Conservation (phyloP, 1,140 invertebrate genomes). For the Achatina immaculata region DNA sequence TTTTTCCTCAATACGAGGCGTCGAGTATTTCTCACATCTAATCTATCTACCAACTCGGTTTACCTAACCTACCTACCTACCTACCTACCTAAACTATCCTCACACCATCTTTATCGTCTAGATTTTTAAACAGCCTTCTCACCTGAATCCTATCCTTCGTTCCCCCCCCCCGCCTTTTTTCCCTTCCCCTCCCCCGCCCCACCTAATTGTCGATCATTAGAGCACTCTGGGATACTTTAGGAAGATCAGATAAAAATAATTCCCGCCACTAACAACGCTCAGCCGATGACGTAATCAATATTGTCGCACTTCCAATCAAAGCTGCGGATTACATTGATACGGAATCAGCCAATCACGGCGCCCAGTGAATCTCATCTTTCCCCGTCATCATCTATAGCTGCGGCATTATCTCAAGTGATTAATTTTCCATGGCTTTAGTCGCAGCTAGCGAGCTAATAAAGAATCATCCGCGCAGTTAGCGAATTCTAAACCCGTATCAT, state of each 20-base stretch:
- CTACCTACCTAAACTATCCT: no score
- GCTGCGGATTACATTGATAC: slow-evolving; percentile 25
- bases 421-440: slow-evolving; percentile 14
- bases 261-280: slow-evolving; percentile 1
- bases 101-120: no score
- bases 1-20: no score
- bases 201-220: slow-evolving; percentile 12
- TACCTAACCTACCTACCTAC: no score
- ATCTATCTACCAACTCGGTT: no score
- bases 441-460: slow-evolving; percentile 13
- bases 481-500: slow-evolving; percentile 4
- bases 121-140: no score
- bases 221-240: not conserved
- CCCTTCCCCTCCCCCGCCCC: not conserved
- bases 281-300: slow-evolving; percentile 32
- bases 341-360: slow-evolving; percentile 13
- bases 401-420: slow-evolving; percentile 27
- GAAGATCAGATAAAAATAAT: slow-evolving; percentile 4
- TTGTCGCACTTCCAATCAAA: slow-evolving; percentile 31
- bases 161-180: not conserved
- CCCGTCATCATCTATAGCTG: slow-evolving; percentile 12
- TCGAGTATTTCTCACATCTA: no score
- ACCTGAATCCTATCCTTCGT: no score
- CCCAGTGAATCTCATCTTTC: not conserved
- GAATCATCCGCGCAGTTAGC: not conserved